A percentile compares a stretch with the other conserved stretches of the same genome.
Conservation (phyloP, 2,888 invertebrate species). For the Polietes domitor region DNA sequence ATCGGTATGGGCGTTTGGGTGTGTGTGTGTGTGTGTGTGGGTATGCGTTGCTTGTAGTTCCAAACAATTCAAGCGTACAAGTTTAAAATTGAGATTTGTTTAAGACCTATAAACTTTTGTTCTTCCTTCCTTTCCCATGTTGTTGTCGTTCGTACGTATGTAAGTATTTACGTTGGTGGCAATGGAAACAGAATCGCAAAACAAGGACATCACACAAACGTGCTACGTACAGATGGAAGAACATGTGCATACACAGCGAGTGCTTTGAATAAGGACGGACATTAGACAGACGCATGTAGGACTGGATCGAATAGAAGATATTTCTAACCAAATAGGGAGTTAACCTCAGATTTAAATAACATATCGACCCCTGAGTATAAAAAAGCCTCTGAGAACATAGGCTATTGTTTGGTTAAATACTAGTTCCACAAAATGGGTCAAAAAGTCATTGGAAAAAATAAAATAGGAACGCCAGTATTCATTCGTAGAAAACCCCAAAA, state of each 20-base stretch:
- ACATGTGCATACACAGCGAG: background rate
- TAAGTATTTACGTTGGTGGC: background rate
- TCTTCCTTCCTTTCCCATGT: too few species aligned
- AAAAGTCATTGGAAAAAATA: too few species aligned
- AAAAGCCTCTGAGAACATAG: too few species aligned
- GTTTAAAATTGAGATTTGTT: conserved; percentile 33
- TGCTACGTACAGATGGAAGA: background rate
- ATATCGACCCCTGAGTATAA: too few species aligned
- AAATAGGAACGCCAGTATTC: too few species aligned
- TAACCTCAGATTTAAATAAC: too few species aligned
- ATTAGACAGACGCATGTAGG: too few species aligned
- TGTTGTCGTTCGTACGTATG: background rate
- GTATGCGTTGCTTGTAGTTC: conserved; percentile 21
- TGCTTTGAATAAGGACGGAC: background rate
- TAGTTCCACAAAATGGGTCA: too few species aligned
- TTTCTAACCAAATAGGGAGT: too few species aligned
- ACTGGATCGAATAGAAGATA: too few species aligned
- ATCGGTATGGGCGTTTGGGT: background rate
- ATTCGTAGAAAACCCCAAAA: too few species aligned
- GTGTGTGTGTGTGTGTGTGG: background rate
- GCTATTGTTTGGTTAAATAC: too few species aligned
- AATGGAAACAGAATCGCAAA: conserved; percentile 14
- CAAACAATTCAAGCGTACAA: conserved; percentile 47
- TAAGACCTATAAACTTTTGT: conserved; percentile 5
- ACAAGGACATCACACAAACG: background rate